A percentile compares a stretch with the other conserved stretches of the same genome.
phyloP scores from a whole-genome alignment of 2,888 invertebrate genomes.

The Camponotus fellah region DNA sequence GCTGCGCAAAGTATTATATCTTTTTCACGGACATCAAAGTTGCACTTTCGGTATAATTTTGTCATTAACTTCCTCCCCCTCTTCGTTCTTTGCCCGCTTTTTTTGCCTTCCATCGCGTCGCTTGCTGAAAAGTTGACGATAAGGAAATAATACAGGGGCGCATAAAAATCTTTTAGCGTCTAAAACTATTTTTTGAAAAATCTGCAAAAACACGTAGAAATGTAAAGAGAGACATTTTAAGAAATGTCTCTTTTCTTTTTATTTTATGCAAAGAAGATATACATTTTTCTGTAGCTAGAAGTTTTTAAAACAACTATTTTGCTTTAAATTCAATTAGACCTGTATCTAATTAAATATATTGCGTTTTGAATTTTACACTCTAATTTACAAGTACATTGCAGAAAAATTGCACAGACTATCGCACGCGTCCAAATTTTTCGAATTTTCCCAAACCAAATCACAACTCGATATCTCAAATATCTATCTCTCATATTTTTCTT shows the following conservation, averaged over 20 bases:
- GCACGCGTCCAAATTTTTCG: neutral
- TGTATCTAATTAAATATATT: neutral
- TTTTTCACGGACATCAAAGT: slow-evolving; percentile 67
- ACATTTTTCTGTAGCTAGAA: neutral
- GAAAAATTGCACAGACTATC: neutral
- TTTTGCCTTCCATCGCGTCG: slow-evolving; percentile 35
- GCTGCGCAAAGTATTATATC: slow-evolving; percentile 69
- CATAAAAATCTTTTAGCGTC: neutral
- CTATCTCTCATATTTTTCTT: neutral
- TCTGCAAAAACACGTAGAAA: neutral
- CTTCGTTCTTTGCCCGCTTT: slow-evolving; percentile 45
- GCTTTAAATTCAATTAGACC: neutral
- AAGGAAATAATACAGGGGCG: slow-evolving; percentile 49
- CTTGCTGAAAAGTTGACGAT: slow-evolving; percentile 39
- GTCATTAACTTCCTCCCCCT: slow-evolving; percentile 74
- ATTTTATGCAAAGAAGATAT: neutral
- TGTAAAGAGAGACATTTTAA: neutral
- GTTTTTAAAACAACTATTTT: neutral
- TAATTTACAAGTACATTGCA: neutral
- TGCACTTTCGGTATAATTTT: slow-evolving; percentile 78
- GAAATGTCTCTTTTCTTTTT: neutral
- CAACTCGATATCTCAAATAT: neutral
- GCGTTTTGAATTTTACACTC: neutral
- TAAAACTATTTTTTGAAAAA: neutral
- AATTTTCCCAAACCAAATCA: neutral